phyloP scores from a whole-genome alignment of 1,140 invertebrate genomes.

The Papilio glaucus region DNA sequence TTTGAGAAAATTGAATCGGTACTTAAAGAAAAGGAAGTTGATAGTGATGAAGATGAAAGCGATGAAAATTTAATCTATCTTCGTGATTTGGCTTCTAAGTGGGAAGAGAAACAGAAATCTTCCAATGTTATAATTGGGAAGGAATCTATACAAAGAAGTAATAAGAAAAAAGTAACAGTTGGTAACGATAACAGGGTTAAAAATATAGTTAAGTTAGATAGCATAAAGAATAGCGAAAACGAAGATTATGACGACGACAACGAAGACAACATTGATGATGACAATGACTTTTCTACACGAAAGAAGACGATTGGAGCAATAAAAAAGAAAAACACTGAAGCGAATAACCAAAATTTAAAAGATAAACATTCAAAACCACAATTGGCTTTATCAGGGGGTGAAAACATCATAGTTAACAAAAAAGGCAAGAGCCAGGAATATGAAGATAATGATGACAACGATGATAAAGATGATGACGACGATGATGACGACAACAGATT shows the following conservation, averaged over 20 bases:
- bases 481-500: constrained; percentile 6
- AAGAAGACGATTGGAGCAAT: not conserved
- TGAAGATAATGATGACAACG: constrained; percentile 49
- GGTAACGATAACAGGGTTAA: not conserved
- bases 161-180: not conserved
- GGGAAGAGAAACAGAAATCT: constrained; percentile 35
- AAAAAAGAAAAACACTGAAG: not conserved
- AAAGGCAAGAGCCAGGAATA: constrained; percentile 52
- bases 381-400: not conserved
- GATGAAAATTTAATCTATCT: constrained; percentile 41
- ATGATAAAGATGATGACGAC: constrained; percentile 39
- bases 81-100: constrained; percentile 26
- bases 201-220: constrained; percentile 15
- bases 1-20: constrained; percentile 40
- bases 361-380: not conserved
- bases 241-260: constrained; percentile 44
- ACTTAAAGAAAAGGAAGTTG: constrained; percentile 41
- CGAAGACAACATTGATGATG: constrained; percentile 43
- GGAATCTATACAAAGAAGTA: not conserved
- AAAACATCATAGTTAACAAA: constrained; percentile 42
- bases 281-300: constrained; percentile 13
- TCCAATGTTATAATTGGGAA: not conserved
- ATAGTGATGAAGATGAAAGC: constrained; percentile 49
- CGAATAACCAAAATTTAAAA: not conserved
- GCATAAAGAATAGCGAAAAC: constrained; percentile 30